Evolutionary conservation across 2,888 invertebrate genomes (phyloP), one percentile per base, ranked within the genome.

Genomic region (Azorinus chamasolen): DNA sequence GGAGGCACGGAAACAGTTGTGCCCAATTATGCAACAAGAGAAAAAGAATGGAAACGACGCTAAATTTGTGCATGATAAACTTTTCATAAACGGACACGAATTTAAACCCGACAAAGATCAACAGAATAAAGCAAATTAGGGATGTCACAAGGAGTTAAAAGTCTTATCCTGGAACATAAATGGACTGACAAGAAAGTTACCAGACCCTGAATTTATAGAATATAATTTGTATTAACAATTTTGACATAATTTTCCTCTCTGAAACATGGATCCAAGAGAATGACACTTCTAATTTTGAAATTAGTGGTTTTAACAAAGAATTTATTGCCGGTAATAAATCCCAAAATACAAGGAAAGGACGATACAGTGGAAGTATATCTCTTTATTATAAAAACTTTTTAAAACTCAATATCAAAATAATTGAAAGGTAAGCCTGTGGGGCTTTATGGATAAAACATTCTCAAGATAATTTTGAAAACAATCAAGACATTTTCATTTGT

Each of bases 1-100:
- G 18, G 61, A 69, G 2, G 27, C 61, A 10, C 39, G 69, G 24
- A 69, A 54, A 61, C 27, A 53, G 24, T 37, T 59, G 20, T 43
- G 22, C 22, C 39, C 22, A 8, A 51, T 43, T 10, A 58, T 61
- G 41, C 25, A 61, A 54, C 5, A 37, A 6, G 24, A 61, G 22
- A 32, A 32, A 32, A 8, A 4, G 5, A 32, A 32, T 8, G 46
- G 61, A 2, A 39, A 69, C 8, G 3, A 37, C 16, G 69, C 54
- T 1, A 61, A 46, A 37, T n/a, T 45, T 8, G 24, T 32, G 4
- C 10, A 1, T 3, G 27, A 61, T 12, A 69, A 69, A 25, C 43
- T 69, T 0, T 69, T 45, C 45, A 54, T 69, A 10, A 61, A 62
- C 27, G 46, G 27, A 10, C n/a, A 62, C 10, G 37, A 54, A 22